A percentile compares a stretch with the other conserved stretches of the same genome.
Conservation (phyloP, 2,888 invertebrate genomes). For the Exocentrus adspersus region DNA sequence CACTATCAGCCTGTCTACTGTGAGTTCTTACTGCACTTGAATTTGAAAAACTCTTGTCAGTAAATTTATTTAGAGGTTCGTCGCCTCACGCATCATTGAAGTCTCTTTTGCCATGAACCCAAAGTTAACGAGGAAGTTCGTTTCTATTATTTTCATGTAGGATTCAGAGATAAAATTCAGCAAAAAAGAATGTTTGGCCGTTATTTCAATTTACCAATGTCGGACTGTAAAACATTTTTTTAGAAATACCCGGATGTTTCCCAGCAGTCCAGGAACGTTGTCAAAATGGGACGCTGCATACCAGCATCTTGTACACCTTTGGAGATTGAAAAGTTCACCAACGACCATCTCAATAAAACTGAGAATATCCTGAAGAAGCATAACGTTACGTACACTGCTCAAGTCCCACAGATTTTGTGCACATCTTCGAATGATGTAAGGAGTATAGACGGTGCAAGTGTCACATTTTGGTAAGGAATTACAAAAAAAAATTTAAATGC, state of each 20-base stretch:
- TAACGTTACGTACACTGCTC: conserved; percentile 50
- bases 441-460: conserved; percentile 50
- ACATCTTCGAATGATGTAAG: conserved; percentile 49
- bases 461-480: conserved; percentile 56
- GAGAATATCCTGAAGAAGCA: conserved; percentile 47
- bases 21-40: no score
- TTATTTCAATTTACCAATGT: not conserved
- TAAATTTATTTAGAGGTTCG: no score
- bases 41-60: no score
- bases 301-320: conserved; percentile 55
- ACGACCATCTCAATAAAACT: conserved; percentile 53
- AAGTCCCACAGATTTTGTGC: conserved; percentile 47
- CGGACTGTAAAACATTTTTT: conserved; percentile 18
- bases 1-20: no score
- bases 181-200: not conserved
- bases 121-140: no score
- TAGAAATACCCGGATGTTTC: conserved; percentile 53
- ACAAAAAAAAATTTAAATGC: no score
- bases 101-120: no score
- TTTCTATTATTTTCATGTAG: not conserved
- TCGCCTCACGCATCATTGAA: not conserved
- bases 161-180: not conserved
- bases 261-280: conserved; percentile 52
- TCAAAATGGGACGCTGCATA: conserved; percentile 57
- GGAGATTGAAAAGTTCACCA: conserved; percentile 52